Evolutionary conservation across 2,113 vertebrate genomes (phyloP), one percentile per base, ranked within the genome.

Genomic region (Theropithecus gelada): DNA sequence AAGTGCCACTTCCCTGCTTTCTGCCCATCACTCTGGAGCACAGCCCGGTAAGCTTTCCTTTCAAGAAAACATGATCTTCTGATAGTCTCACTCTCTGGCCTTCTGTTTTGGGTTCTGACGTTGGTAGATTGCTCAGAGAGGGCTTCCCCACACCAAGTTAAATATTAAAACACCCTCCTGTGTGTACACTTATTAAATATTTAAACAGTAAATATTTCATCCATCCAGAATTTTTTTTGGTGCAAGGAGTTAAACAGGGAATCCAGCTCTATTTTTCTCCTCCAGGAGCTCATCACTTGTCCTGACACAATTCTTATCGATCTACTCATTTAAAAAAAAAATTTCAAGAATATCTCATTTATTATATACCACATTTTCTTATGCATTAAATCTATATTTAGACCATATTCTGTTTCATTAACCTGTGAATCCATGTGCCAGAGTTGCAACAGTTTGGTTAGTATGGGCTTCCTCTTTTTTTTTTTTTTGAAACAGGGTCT

Each of bases 171-270:
- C 18, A 2, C 2, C 79, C 3, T 73, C 45, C 38, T 85, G 2
- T 30, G 68, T 50, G 40, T 66, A 79, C 8, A 23, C 45, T 76
- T 61, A 80, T 85, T 80, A 50, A 92, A 94, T 30, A 88, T 14
- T 70, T 70, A 82, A 95, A 61, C 22, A 92, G 17, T 45, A 48
- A 61, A 61, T 70, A 22, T 78, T 91, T 94, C 45, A 22, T 66
- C 55, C n/a, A 75, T 80, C 18, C 43, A 92, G 55, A 94, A 92
- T 97, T 89, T 89, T 68, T 81, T 83, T 82, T 52, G 52, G 43
- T 68, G 7, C 23, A 45, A 85, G 32, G 48, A 50, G 20, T 80
- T 50, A 43, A 32, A 61, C 50, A 59, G n/a, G 57, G 59, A 92
- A 75, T 45, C 83, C 17, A 50, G 12, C 38, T 94, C 84, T 78